Evolutionary conservation across 2,797 vertebrate species (phyloP), one percentile per base, ranked within the genome.

Genomic region (Lepus townsendii): DNA sequence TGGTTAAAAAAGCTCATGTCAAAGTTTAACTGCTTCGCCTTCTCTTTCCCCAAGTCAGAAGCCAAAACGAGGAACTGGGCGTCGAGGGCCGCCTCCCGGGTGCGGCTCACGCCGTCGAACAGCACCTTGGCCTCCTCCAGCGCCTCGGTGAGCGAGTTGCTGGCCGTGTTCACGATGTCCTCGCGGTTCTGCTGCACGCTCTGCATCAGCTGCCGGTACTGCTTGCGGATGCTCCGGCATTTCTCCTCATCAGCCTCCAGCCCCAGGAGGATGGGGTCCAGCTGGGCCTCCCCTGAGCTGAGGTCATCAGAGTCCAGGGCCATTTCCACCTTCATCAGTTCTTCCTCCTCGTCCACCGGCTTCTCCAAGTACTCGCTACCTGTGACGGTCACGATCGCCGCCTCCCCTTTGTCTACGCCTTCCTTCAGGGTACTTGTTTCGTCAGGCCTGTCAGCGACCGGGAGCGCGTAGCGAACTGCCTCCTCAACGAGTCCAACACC

Each of bases 11-110:
- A 86, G 10, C 97, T 98, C 96, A 99, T 99, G 62, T 99, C 98
- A 0, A 98, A 98, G 35, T 98, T 98, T 72, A 99, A 96, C 72
- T 99, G 99, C 94, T 96, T 99, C 78, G 99, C 99, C 90, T 99
- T 99, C 97, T 99, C 99, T 96, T 99, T 99, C 11, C 99, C 99
- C 65, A 99, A 97, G 95, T 99, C 99, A 79, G 99, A 99, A 75
- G 99, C 99, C 93, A 99, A 94, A 2, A 99, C 99, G 5, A 99
- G 98, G 65, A 99, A 99, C 80, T 99, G 99, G 52, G 99, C 98
- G 65, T 99, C 99, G 66, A 99, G 98, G 0, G 98, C 99, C 0
- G 99, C 99, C 96, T 99, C 99, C 65, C 99, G 98, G 0, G 99
- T 98, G 90, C 98, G 97, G 30, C 97, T 98, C 60, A 99, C 99